Evolutionary conservation across 2,888 invertebrate genomes (phyloP), one percentile per base, ranked within the genome.

Genomic region (Nymphalis c-album): DNA sequence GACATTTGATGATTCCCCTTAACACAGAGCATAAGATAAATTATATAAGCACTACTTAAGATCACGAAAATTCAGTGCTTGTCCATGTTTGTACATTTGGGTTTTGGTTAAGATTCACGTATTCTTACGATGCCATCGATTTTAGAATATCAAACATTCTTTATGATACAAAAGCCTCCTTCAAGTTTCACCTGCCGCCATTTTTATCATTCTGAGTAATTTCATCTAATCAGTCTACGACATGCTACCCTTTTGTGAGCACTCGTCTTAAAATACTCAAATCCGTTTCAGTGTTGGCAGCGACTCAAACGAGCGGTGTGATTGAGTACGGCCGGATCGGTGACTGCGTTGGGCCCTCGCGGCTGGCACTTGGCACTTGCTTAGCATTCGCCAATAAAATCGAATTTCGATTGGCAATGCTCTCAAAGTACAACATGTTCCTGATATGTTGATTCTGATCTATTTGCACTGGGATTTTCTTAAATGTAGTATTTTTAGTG

Each of bases 261-360:
- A 17, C 53, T 17, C 53, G 53, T 55, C 53, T 55, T 55, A 55
- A 55, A 55, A 55, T 55, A 45, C 61, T 67, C 65, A 68, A 63
- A 68, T 66, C 58, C 64, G 68, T 64, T 68, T 55, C 63, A 60
- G 60, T 66, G 58, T 70, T 67, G 66, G 70, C 72, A 66, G 62
- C 55, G 62, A 50, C 59, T 70, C 72, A 68, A 63, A 61, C 64
- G 70, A 64, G 64, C 67, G 59, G 63, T 66, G 51, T 65, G 46
- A 60, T 60, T 48, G 45, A 65, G 64, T 7, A 40, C 40, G 13
- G 50, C 50, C 53, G n/a, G 51, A 13, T 26, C 53, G n/a, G 53
- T 55, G 53, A 17, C 40, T 40, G 40, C 40, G 40, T 13, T 22
- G 35, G 58, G 22, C 50, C 64, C 48, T 63, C 59, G 64, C 64